Evolutionary conservation across 2,888 invertebrate species (phyloP), one percentile per base, ranked within the genome.

Genomic region (Podotricha telesiphe): DNA sequence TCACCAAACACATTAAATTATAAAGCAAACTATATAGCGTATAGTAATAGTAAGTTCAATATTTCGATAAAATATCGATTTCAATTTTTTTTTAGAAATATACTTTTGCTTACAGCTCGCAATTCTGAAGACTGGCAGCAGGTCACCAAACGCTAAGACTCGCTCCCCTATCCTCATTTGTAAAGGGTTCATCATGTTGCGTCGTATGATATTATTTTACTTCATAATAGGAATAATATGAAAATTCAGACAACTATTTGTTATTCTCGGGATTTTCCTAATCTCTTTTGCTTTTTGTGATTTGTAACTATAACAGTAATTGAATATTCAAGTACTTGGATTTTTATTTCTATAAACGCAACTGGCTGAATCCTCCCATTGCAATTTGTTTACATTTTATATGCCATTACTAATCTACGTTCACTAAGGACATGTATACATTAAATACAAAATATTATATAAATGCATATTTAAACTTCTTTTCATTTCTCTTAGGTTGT

Each of bases 121-220:
- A 94, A 93, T 62, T 82, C 89, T 0, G 94, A 94, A 73, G 94
- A 94, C 70, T 95, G 95, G 95, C 94, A 94, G 61, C 89, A 89
- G 67, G 95, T 94, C 61, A 93, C 93, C 69, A 89, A 94, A 67
- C 94, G 94, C 65, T 90, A 84, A 80, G n/a, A 59, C 34, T 66
- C 65, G 47, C 56, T 50, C 19, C 19, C 11, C 45, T 59, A 22
- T 34, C 5, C 19, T n/a, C 11, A 42, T 19, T 19, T 59, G 34
- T 56, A 45, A 68, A 66, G 73, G 78, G 77, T 79, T 78, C 78
- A 77, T 74, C 71, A 67, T n/a, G 68, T 66, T 69, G 45, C 51
- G 28, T 45, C 37, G 1, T 20, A 22, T 20, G 11, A 40, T n/a
- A 20, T 42, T 11, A 42, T 53, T n/a, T 6, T 15, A 47, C 22